Percentiles rank a stretch among this genome's conserved stretches.
These are phyloP conservation scores for Leptinotarsa rubiginosa DNA, from an alignment of 2,888 invertebrate species.

Conservation along the genomic window DNA sequence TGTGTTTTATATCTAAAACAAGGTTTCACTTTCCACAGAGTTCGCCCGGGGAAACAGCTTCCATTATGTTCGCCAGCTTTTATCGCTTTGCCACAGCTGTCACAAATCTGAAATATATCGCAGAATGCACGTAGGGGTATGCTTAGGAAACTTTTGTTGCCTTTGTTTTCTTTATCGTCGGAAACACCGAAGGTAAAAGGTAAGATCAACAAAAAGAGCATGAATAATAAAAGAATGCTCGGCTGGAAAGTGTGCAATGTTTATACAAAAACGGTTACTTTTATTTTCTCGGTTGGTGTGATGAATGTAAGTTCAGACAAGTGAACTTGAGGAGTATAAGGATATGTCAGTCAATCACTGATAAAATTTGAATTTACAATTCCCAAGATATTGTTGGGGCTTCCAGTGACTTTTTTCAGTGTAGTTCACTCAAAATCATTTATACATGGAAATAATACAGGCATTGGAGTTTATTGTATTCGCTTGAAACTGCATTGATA, in stretches of 20 bases:
- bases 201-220: constrained; percentile 11
- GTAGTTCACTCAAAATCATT: too few relatives aligned
- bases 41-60: neutral
- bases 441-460: too few relatives aligned
- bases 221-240: neutral
- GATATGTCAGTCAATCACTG: too few relatives aligned
- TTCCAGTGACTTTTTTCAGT: too few relatives aligned
- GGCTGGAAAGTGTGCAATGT: neutral
- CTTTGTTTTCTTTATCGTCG: constrained; percentile 15
- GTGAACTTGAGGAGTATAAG: too few relatives aligned
- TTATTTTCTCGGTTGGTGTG: too few relatives aligned
- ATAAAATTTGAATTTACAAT: too few relatives aligned
- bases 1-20: too few relatives aligned
- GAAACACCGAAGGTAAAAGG: neutral
- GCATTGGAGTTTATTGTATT: too few relatives aligned
- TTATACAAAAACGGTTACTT: neutral
- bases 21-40: neutral
- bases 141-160: neutral
- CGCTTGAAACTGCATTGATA: too few relatives aligned
- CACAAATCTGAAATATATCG: constrained; percentile 9
- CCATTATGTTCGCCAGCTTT: neutral
- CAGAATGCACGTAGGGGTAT: neutral
- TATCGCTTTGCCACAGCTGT: constrained; percentile 6
- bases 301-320: too few relatives aligned
- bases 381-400: too few relatives aligned